Percentiles rank a stretch among this genome's conserved stretches.
phyloP scores from a whole-genome alignment of 2,113 vertebrate genomes.

The Oxyura jamaicensis region DNA sequence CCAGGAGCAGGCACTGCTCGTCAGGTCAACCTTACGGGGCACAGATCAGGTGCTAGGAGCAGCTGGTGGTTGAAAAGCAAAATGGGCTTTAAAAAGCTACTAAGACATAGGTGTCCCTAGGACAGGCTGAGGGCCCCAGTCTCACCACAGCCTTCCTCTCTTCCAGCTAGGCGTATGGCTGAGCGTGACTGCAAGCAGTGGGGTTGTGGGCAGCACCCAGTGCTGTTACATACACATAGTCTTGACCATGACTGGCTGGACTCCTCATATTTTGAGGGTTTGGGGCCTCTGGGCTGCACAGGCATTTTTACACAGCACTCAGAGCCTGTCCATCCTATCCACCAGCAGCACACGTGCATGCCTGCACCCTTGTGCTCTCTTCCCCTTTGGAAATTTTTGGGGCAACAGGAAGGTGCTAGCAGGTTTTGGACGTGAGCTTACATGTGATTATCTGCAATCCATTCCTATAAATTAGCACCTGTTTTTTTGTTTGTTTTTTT shows the following conservation, averaged over 20 bases:
- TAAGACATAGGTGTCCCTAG: neutral
- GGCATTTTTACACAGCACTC: neutral
- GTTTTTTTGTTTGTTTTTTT: neutral
- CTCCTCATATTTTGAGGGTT: neutral
- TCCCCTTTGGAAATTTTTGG: neutral
- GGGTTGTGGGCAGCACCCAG: neutral
- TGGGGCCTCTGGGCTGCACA: rapidly evolving
- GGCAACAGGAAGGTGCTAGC: neutral
- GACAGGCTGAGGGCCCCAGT: neutral
- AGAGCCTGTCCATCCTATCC: neutral
- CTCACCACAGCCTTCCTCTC: neutral
- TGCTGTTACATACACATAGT: neutral
- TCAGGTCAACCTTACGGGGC: neutral
- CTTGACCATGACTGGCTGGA: neutral
- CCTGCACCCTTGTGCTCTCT: rapidly evolving
- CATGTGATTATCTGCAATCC: neutral
- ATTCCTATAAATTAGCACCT: neutral
- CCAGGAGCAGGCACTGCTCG: neutral
- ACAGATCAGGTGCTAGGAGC: neutral
- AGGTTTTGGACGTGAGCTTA: neutral
- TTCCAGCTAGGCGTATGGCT: neutral
- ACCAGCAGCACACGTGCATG: rapidly evolving
- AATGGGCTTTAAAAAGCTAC: neutral
- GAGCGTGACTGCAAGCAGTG: neutral
- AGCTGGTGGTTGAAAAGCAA: neutral